These are phyloP conservation scores for Masnerella sp. DNA, from an alignment of 2,888 invertebrate genomes.

Conservation along the genomic window DNA sequence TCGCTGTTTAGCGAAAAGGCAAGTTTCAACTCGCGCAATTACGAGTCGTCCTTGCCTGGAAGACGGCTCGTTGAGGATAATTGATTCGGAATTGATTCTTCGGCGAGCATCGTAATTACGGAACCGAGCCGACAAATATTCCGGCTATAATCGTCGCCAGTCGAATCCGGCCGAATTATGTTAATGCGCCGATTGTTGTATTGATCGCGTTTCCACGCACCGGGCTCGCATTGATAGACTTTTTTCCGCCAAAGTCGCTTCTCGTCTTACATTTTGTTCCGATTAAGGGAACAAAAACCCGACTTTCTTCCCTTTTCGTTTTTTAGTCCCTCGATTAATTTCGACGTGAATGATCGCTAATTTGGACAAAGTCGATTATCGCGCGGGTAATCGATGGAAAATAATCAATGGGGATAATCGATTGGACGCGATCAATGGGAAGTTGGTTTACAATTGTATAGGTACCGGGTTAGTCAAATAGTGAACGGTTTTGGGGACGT, in stretches of 20 bases:
- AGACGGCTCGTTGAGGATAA: conserved; percentile 39
- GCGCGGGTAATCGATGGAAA: neutral
- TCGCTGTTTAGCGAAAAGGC: conserved; percentile 10
- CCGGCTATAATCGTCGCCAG: conserved; percentile 21
- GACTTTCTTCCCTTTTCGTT: conserved; percentile 10
- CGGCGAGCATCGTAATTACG: conserved; percentile 36
- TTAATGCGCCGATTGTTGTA: conserved; percentile 41
- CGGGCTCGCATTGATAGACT: conserved; percentile 32
- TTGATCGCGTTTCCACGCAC: conserved; percentile 36
- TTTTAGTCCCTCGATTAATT: conserved; percentile 39
- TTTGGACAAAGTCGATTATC: conserved; percentile 18
- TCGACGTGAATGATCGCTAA: conserved; percentile 15
- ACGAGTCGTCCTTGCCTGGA: conserved; percentile 12
- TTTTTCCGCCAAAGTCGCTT: conserved; percentile 33
- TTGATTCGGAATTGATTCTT: conserved; percentile 37
- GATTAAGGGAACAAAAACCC: conserved; percentile 15
- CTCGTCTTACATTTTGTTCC: conserved; percentile 43
- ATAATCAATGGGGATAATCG: neutral
- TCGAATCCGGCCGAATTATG: conserved; percentile 40
- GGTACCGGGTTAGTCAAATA: no score
- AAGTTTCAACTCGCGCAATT: conserved; percentile 16
- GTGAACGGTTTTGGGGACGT: no score
- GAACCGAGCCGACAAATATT: conserved; percentile 37
- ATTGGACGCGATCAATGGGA: neutral
- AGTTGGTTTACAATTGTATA: no score